Conservation (phyloP, 1,140 invertebrate genomes). For the Drosophila pseudoananassae region DNA sequence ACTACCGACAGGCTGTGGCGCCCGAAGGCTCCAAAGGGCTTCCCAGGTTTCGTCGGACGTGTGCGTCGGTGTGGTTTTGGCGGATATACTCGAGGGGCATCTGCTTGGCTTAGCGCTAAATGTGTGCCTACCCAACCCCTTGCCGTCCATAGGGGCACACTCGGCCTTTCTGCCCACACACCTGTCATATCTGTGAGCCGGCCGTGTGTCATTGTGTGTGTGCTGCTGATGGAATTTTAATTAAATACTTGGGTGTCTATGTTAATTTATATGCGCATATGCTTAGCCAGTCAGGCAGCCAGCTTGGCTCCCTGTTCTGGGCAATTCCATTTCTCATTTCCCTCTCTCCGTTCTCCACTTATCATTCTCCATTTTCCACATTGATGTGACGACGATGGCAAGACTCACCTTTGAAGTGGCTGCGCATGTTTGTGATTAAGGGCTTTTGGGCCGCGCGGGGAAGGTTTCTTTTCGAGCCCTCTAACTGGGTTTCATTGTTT, state of each 20-base stretch:
- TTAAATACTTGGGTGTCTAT: constrained; percentile 82
- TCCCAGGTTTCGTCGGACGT: constrained; percentile 60
- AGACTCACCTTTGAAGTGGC: constrained; percentile 66
- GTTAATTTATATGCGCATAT: constrained; percentile 83
- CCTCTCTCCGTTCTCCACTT: constrained; percentile 34
- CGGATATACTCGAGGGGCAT: constrained; percentile 62
- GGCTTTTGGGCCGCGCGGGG: constrained; percentile 58
- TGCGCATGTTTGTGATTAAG: constrained; percentile 81
- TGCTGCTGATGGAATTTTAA: constrained; percentile 78
- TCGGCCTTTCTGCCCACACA: background rate
- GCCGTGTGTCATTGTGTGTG: constrained; percentile 26
- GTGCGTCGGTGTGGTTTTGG: constrained; percentile 68
- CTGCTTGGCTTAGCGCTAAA: constrained; percentile 65
- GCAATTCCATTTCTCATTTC: constrained; percentile 48
- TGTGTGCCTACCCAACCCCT: constrained; percentile 53
- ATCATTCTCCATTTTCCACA: constrained; percentile 30
- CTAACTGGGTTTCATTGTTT: constrained; percentile 71
- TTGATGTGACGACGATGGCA: constrained; percentile 56
- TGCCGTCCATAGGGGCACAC: background rate
- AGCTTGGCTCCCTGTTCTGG: constrained; percentile 16
- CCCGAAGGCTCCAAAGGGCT: constrained; percentile 46
- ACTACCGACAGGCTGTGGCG: constrained; percentile 31
- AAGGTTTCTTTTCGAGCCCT: constrained; percentile 14
- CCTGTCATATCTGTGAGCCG: constrained; percentile 29
- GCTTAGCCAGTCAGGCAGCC: constrained; percentile 58